These are phyloP conservation scores for Ormyrus rosae DNA, from an alignment of 2,888 invertebrate genomes.

Conservation along the genomic window DNA sequence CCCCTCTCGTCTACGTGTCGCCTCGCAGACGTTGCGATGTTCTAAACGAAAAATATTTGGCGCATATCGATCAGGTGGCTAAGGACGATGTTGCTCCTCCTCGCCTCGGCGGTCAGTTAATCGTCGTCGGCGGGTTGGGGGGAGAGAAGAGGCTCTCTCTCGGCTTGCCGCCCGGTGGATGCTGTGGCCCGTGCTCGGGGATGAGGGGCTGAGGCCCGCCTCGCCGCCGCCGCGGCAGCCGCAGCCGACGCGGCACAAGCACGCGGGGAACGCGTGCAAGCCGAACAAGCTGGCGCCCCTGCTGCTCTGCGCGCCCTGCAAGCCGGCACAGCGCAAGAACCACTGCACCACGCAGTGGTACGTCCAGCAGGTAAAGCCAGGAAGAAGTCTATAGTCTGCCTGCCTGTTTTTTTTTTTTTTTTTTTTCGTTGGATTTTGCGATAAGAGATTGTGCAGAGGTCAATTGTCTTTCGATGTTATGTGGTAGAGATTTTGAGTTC, in stretches of 20 bases:
- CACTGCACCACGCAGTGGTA: conserved; percentile 75
- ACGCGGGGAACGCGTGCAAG: conserved; percentile 33
- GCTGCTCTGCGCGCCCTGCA: conserved; percentile 73
- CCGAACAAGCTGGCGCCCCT: conserved; percentile 71
- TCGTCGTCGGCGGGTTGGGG: conserved; percentile 5
- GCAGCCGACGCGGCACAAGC: conserved; percentile 59
- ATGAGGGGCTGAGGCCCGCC: conserved; percentile 74
- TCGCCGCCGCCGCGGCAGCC: conserved; percentile 64
- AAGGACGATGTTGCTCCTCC: neutral
- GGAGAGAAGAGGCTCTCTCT: neutral
- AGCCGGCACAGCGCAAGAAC: conserved; percentile 71
- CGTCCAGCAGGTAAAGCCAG: conserved; percentile 73
- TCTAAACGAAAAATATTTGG: neutral
- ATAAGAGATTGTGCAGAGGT: neutral
- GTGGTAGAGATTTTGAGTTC: neutral
- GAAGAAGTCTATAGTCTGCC: neutral
- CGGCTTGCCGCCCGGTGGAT: conserved; percentile 67
- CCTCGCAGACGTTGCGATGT: too few relatives aligned
- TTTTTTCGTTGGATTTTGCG: neutral
- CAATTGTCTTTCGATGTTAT: neutral
- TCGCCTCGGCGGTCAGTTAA: neutral
- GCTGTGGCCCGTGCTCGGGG: conserved; percentile 75
- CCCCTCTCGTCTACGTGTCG: too few relatives aligned
- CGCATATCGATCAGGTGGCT: neutral
- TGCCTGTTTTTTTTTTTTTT: neutral